Percentiles rank a stretch among this genome's conserved stretches.
Evolutionary conservation across 2,113 vertebrate genomes (phyloP).

Genomic region (Cnemophilus loriae): DNA sequence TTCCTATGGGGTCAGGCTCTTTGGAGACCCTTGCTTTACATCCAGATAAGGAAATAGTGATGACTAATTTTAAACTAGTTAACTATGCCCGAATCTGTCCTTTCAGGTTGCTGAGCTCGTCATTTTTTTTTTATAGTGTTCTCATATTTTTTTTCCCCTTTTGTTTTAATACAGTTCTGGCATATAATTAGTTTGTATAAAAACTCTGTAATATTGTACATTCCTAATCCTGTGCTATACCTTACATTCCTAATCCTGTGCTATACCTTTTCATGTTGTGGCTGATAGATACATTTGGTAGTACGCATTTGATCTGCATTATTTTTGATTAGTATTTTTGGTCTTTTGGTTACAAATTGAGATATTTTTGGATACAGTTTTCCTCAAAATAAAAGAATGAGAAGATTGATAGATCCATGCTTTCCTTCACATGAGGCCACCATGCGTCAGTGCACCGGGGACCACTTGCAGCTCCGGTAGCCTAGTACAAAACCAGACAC

Average conservation of each 20-base stretch:
- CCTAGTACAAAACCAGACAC: not conserved
- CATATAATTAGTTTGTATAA: not conserved
- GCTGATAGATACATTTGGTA: not conserved
- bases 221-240: not conserved
- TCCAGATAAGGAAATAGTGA: not conserved
- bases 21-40: not conserved
- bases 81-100: not conserved
- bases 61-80: not conserved
- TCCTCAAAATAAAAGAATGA: not conserved
- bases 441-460: not conserved
- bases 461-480: not conserved
- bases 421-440: not conserved
- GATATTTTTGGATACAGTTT: not conserved
- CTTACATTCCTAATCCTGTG: not conserved
- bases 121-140: not conserved
- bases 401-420: not conserved
- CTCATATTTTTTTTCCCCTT: accelerated
- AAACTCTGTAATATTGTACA: not conserved
- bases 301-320: not conserved
- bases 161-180: not conserved
- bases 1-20: not conserved
- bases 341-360: not conserved
- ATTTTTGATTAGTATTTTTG: not conserved
- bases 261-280: not conserved
- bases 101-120: not conserved